Base-by-base conservation (phyloP, 2,888 invertebrate genomes). In the Rhagophthalmus giganteus region DNA sequence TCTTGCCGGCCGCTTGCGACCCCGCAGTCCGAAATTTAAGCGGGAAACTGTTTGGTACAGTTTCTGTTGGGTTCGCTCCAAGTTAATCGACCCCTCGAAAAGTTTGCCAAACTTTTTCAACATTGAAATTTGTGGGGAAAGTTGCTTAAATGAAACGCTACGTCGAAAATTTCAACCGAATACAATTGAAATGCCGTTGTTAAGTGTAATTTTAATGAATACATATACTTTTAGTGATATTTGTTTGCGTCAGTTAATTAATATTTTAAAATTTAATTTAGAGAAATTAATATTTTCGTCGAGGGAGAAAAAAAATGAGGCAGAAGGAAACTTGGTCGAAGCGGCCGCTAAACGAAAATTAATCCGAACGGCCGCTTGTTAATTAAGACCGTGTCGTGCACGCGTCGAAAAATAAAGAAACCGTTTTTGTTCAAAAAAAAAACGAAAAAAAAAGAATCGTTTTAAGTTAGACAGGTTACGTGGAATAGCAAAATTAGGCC, bases 11-110 rank as follows among this genome's bases (percentile, higher is more conserved):
- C 47, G 34, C 34, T 41, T 32, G 31, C 48, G 44, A 40, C 33
- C 40, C 37, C 37, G 45, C 46, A 47, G 53, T 47, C 41, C 48
- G 33, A 54, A 49, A 34, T 48, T 49, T 35, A 25, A 39, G 39
- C 48, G 61, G 58, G 61, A 66, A 60, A 65, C 67, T 65, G 72
- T 70, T 71, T 65, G 70, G 70, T 67, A 69, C 70, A 70, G 63
- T 72, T 72, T 72, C 69, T 63, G 69, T 66, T 67, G 66, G 68
- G 70, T 68, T 70, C 62, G 66, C 70, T 67, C 69, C 67, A 68
- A 73, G 73, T 74, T 74, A 74, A 73, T 74, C 74, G 72, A 73
- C 72, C 74, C 73, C 71, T 72, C 72, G 69, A 72, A 72, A 73
- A 70, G 71, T 74, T 70, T 68, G 61, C 46, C 63, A 70, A 73